Percentiles rank a stretch among this genome's conserved stretches.
Evolutionary conservation across 2,797 vertebrate species (phyloP).

Genomic region (Aeoliscus strigatus): DNA sequence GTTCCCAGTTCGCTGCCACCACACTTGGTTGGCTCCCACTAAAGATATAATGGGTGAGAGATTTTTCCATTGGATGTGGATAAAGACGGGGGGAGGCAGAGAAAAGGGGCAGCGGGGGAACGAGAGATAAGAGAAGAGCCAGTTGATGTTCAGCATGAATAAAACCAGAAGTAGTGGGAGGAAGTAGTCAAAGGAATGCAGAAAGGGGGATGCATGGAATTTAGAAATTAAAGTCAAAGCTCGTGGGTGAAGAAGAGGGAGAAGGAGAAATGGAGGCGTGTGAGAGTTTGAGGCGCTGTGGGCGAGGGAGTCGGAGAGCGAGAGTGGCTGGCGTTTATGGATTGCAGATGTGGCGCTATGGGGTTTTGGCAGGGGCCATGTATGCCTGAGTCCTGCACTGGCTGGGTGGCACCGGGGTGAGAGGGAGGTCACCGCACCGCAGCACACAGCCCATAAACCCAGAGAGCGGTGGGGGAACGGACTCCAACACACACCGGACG

Average conservation of each 20-base stretch:
- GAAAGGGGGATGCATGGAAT: slow-evolving; percentile 40
- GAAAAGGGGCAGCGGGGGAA: slow-evolving; percentile 42
- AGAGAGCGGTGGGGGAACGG: slow-evolving; percentile 43
- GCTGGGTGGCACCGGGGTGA: slow-evolving; percentile 86
- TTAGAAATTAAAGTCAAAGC: slow-evolving; percentile 62
- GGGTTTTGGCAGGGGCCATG: slow-evolving; percentile 79
- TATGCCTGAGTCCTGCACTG: slow-evolving; percentile 75
- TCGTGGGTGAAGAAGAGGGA: slow-evolving; percentile 52
- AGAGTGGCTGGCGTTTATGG: slow-evolving; percentile 83
- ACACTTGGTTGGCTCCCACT: slow-evolving; percentile 72
- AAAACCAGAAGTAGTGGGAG: slow-evolving; percentile 54
- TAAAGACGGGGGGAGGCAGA: slow-evolving; percentile 57
- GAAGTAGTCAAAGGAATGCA: slow-evolving; percentile 50
- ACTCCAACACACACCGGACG: slow-evolving; percentile 43
- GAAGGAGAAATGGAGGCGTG: slow-evolving; percentile 62
- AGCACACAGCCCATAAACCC: slow-evolving; percentile 78
- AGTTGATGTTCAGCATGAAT: slow-evolving; percentile 54
- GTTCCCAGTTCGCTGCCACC: slow-evolving; percentile 77
- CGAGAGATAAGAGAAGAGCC: slow-evolving; percentile 66
- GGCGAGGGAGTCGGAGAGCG: slow-evolving; percentile 71
- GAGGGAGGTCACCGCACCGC: slow-evolving; percentile 76
- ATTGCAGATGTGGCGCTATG: slow-evolving; percentile 83
- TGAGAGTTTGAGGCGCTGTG: slow-evolving; percentile 66
- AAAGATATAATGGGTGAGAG: slow-evolving; percentile 77
- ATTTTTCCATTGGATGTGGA: slow-evolving; percentile 77